Conservation (phyloP, 2,797 vertebrate genomes). For the Carcharodon carcharias region DNA sequence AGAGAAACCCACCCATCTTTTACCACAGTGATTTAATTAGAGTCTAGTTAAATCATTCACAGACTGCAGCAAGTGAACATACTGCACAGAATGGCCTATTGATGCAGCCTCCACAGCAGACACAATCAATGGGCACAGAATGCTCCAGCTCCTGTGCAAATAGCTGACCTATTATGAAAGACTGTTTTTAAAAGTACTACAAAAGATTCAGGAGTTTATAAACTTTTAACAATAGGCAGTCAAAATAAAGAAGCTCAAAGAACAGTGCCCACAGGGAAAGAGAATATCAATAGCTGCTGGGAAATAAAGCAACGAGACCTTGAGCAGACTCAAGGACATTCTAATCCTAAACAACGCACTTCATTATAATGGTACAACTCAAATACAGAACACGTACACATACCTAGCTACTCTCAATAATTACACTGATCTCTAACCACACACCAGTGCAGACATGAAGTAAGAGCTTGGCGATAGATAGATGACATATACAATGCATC, state of each 20-base stretch:
- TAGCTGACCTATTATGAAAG: not conserved
- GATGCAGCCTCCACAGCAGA: not conserved
- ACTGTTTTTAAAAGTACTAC: not conserved
- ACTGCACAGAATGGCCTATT: not conserved
- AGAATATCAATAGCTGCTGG: not conserved
- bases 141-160: not conserved
- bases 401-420: not conserved
- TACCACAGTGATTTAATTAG: not conserved
- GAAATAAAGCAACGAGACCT: not conserved
- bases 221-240: not conserved
- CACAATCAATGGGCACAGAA: not conserved
- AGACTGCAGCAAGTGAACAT: not conserved
- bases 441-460: not conserved
- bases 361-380: not conserved
- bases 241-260: not conserved
- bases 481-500: not conserved
- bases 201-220: not conserved
- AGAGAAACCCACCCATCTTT: not conserved
- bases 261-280: not conserved
- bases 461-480: not conserved
- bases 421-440: not conserved
- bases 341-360: not conserved
- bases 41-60: not conserved
- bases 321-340: not conserved
- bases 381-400: conserved; percentile 9